Base-by-base conservation (phyloP, 2,888 invertebrate genomes). In the Anthrax anthrax region DNA sequence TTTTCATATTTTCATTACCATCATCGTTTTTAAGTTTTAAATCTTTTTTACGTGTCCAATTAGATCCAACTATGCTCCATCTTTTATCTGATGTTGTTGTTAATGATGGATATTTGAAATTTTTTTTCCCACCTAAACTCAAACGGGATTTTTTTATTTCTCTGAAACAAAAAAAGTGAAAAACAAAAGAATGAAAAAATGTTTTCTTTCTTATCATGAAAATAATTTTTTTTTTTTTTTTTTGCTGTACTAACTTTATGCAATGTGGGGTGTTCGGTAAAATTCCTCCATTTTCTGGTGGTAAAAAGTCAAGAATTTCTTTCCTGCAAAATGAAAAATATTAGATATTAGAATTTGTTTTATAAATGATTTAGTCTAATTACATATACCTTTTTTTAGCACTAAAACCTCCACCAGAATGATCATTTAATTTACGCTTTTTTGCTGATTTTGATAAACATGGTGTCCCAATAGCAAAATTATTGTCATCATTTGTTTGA, bases 361-460 rank as follows among this genome's bases (percentile, higher is more conserved):
- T 29, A 39, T 34, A 36, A 34, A 38, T 46, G 9, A 10, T 37
- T 8, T 14, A 40, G 29, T 50, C 48, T 48, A 23, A 23, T 23
- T 23, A 23, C 8, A 23, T 23, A 23, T 53, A 84, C 84, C 78
- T 82, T 58, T 78, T 81, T 65, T 81, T 84, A 16, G 72, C 69
- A 58, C 77, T 78, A 57, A 79, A 70, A 32, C 76, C 76, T n/a
- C n/a, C n/a, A n/a, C n/a, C n/a, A 50, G 70, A 63, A 50, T 70
- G 60, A 50, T 81, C 80, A 18, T 65, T 50, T 39, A 69, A 72
- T 65, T 80, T 82, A 44, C 82, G 70, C 61, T 84, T 84, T 49
- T 80, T 77, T 1, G 74, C 72, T 10, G 76, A 76, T 56, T 75
- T 73, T 58, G 74, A 77, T 39, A 77, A 60, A 29, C 76, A 71